phyloP scores from a whole-genome alignment of 2,797 vertebrate genomes.

The Lates japonicus region DNA sequence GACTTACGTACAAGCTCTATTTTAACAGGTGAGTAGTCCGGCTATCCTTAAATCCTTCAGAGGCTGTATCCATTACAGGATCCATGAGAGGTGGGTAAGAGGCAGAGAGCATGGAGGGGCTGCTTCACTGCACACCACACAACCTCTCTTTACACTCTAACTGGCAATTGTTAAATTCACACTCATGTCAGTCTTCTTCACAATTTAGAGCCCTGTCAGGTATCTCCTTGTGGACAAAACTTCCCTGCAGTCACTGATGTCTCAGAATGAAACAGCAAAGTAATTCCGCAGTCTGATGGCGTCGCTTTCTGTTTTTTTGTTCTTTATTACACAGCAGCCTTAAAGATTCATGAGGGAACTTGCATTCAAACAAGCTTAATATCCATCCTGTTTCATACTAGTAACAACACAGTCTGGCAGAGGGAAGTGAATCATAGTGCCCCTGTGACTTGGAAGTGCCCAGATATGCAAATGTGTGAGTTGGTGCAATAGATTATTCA shows the following conservation, averaged over 20 bases:
- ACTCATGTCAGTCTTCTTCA: conserved; percentile 75
- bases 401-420: conserved; percentile 62
- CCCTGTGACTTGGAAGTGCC: conserved; percentile 75
- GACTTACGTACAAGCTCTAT: conserved; percentile 36
- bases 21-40: conserved; percentile 75
- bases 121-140: conserved; percentile 76
- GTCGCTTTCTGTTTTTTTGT: conserved; percentile 8
- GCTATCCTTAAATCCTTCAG: conserved; percentile 72
- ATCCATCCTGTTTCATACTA: conserved; percentile 63
- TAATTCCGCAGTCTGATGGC: conserved; percentile 55
- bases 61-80: conserved; percentile 78
- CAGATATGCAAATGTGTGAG: conserved; percentile 79
- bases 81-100: conserved; percentile 75
- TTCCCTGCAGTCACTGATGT: conserved; percentile 36
- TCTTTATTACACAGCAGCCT: conserved; percentile 57
- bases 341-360: conserved; percentile 74
- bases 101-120: conserved; percentile 65
- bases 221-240: conserved; percentile 62
- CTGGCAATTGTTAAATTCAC: conserved; percentile 80
- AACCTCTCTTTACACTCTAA: conserved; percentile 67
- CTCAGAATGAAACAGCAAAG: conserved; percentile 56
- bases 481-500: conserved; percentile 79
- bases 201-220: conserved; percentile 74
- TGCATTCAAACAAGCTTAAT: conserved; percentile 73
- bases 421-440: conserved; percentile 76